Base-by-base conservation (phyloP, 2,888 invertebrate genomes). In the Dryomyza anilis region DNA sequence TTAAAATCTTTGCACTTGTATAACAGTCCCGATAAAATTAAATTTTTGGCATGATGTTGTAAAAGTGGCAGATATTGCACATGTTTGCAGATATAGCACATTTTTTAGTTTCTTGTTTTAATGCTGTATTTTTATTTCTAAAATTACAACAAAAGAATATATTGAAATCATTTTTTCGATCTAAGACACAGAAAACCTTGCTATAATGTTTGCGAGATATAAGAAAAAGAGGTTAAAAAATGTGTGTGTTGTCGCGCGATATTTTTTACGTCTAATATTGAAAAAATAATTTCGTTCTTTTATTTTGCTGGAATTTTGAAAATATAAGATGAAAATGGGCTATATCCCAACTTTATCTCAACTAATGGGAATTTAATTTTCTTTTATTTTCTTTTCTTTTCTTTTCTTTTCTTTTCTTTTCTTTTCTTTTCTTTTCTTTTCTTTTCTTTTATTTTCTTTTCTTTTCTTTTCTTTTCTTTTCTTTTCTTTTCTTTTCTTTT, bases 181-280 rank as follows among this genome's bases (percentile, higher is more conserved):
- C n/a, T n/a, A n/a, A n/a, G n/a, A n/a, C n/a, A n/a, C n/a, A n/a
- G n/a, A n/a, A n/a, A n/a, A n/a, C n/a, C n/a, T n/a, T n/a, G n/a
- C n/a, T n/a, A n/a, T n/a, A n/a, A n/a, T n/a, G n/a, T n/a, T n/a
- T n/a, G n/a, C n/a, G n/a, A n/a, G n/a, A n/a, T n/a, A n/a, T n/a
- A n/a, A n/a, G n/a, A n/a, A n/a, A n/a, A n/a, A n/a, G n/a, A n/a
- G n/a, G n/a, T n/a, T n/a, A n/a, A n/a, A n/a, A n/a, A 30, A 14
- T n/a, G 23, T 36, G 25, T 56, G 16, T 33, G 29, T 36, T 65
- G 16, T 45, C 25, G 36, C 60, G 21, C 23, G 3, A 64, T 62
- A 66, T 14, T 52, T 39, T 50, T 65, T 67, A 65, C 63, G 67
- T 65, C 52, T 63, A 60, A 21, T 50, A 8, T 30, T 53, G 60